Evolutionary conservation across 2,888 invertebrate species (phyloP).

Genomic region (Heliconius charithonia): DNA sequence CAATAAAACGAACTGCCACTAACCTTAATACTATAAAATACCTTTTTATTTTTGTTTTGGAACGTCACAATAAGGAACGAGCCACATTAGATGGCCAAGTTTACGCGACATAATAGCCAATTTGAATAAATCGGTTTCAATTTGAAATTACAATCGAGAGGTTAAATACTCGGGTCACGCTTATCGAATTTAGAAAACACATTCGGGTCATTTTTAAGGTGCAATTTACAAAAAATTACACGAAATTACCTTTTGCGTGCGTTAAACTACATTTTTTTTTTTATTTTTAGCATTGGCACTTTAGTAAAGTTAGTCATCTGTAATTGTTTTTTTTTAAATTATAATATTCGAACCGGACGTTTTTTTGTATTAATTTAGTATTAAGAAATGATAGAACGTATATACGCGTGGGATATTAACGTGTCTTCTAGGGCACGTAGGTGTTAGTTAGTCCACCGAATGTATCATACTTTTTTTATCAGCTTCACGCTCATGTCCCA

Average conservation of each 20-base stretch:
- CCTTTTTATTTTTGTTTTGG: constrained; percentile 55
- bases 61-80: constrained; percentile 57
- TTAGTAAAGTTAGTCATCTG: background rate
- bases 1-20: constrained; percentile 57
- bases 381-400: too few species aligned
- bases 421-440: background rate
- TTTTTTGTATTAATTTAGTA: too few species aligned
- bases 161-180: constrained; percentile 56
- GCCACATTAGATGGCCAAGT: constrained; percentile 61
- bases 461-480: too few species aligned
- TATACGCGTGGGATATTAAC: background rate
- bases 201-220: constrained; percentile 30
- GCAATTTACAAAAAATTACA: constrained; percentile 3
- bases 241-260: background rate
- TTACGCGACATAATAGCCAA: constrained; percentile 56
- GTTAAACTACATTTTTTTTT: background rate
- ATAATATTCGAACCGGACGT: background rate
- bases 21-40: constrained; percentile 51
- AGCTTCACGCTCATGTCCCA: too few species aligned
- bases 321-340: background rate
- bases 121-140: constrained; percentile 58
- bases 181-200: constrained; percentile 37
- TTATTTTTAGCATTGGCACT: background rate
- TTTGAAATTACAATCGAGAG: constrained; percentile 53
- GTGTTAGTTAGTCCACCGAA: background rate